Base-by-base conservation (phyloP, 1,140 invertebrate species). In the Aphelenchoides fujianensis region DNA sequence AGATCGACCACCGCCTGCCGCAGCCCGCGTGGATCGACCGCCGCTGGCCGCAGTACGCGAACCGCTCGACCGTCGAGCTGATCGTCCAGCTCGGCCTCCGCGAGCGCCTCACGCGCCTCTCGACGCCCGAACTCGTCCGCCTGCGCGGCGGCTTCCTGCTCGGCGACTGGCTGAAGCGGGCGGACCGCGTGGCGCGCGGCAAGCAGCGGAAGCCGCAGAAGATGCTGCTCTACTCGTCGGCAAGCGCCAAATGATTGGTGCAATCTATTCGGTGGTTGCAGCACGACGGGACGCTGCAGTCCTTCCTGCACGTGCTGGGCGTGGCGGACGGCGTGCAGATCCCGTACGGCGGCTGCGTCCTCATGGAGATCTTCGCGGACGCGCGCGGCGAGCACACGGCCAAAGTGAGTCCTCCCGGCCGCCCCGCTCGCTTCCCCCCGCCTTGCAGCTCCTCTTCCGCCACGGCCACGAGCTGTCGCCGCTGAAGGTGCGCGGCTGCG, bases 271-370 rank as follows among this genome's bases (percentile, higher is more conserved):
- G 16, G 19, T 16, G 9, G 0, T 55, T 71, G 67, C 52, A 74
- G 72, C 72, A 74, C 61, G 72, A 74, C n/a, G 69, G 70, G n/a
- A 68, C 57, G 0, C 34, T 74, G 2, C 36, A 61, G 3, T 74
- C 72, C 3, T 34, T 74, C 1, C 7, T 74, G 37, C 62, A 74
- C 61, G 53, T 53, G 9, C 28, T 74, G 12, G 66, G 61, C 12
- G 34, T 74, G 52, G 70, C 57, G 16, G 61, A 70, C 31, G 61
- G 59, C 16, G n/a, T 64, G 2, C 12, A 73, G 53, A 73, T 70
- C 48, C 72, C 72, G n/a, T 74, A 74, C 23, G 70, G 68, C 16
- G 72, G 54, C 16, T 74, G 72, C 68, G 28, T 74, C 2, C 48
- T 74, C 59, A 57, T 71, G 59, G 72, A 74, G 71, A 34, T 71